Percentiles rank a stretch among this genome's conserved stretches.
Conservation (phyloP, 2,888 invertebrate species). For the Boloria selene region DNA sequence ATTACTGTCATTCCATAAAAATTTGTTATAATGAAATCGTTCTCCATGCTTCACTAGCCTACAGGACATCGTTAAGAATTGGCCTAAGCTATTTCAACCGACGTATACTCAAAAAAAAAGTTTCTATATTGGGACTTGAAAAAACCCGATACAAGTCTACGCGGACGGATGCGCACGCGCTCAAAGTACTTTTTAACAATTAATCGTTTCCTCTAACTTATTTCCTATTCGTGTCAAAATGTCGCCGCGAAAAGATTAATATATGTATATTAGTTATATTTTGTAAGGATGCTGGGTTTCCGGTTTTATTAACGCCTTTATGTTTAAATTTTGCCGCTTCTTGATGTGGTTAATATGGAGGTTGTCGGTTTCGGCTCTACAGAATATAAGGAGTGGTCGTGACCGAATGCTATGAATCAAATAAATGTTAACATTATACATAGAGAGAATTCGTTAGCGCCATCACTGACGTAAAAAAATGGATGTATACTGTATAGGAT, state of each 20-base stretch:
- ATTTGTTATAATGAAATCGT: constrained; percentile 18
- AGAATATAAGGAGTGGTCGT: too few relatives aligned
- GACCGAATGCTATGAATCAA: not conserved
- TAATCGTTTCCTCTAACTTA: constrained; percentile 51
- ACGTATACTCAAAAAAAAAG: constrained; percentile 47
- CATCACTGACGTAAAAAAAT: too few relatives aligned
- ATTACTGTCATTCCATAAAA: not conserved
- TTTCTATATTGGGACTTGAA: constrained; percentile 47
- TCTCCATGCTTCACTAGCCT: constrained; percentile 37
- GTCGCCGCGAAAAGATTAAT: constrained; percentile 43
- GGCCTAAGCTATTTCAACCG: constrained; percentile 48
- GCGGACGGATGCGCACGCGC: constrained; percentile 47
- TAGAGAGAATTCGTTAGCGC: too few relatives aligned
- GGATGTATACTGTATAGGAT: too few relatives aligned
- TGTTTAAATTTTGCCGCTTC: constrained; percentile 3
- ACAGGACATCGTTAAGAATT: constrained; percentile 53
- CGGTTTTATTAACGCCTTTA: constrained; percentile 9
- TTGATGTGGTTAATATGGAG: too few relatives aligned
- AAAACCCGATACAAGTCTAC: constrained; percentile 41
- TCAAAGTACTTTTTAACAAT: constrained; percentile 47
- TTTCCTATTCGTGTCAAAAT: constrained; percentile 47
- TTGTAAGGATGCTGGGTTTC: constrained; percentile 30
- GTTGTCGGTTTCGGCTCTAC: too few relatives aligned
- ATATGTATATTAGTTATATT: constrained; percentile 35
- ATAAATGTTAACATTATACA: too few relatives aligned